A percentile compares a stretch with the other conserved stretches of the same genome.
phyloP scores from a whole-genome alignment of 2,888 invertebrate species.

The Aspidiotus destructor region DNA sequence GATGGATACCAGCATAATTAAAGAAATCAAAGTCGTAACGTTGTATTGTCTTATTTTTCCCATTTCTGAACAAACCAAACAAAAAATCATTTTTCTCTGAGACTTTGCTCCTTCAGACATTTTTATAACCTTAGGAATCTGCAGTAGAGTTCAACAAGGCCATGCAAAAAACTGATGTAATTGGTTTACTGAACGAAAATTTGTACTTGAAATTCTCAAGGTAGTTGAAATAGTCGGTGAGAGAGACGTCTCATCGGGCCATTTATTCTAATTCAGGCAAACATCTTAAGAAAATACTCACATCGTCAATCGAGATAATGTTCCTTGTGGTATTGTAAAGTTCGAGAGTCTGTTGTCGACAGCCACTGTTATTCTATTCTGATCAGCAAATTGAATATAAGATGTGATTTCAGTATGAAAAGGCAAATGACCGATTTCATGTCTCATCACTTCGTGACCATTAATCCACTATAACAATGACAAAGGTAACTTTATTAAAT shows the following conservation, averaged over 20 bases:
- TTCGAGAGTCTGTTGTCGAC: constrained; percentile 84
- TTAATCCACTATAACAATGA: constrained; percentile 68
- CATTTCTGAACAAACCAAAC: too few relatives aligned
- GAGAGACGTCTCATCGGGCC: too few relatives aligned
- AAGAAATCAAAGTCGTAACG: constrained; percentile 90
- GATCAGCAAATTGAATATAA: constrained; percentile 53
- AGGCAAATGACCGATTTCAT: constrained; percentile 92
- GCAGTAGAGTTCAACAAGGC: too few relatives aligned
- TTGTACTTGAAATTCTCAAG: constrained; percentile 33
- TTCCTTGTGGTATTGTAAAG: constrained; percentile 85
- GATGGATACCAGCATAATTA: constrained; percentile 95
- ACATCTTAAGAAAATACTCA: too few relatives aligned
- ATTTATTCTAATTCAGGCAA: too few relatives aligned
- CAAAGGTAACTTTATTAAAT: too few relatives aligned
- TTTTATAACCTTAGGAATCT: too few relatives aligned
- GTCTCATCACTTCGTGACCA: constrained; percentile 64
- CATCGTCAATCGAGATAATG: constrained; percentile 40
- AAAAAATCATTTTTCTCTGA: too few relatives aligned
- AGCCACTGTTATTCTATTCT: constrained; percentile 78
- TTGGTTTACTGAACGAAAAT: neutral
- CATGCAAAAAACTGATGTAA: too few relatives aligned
- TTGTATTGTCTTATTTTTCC: constrained; percentile 50
- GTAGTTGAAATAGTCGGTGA: too few relatives aligned
- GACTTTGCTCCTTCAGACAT: too few relatives aligned
- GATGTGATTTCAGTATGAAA: constrained; percentile 77